Base-by-base conservation (phyloP, 2,113 vertebrate species). In the Steatornis caripensis region DNA sequence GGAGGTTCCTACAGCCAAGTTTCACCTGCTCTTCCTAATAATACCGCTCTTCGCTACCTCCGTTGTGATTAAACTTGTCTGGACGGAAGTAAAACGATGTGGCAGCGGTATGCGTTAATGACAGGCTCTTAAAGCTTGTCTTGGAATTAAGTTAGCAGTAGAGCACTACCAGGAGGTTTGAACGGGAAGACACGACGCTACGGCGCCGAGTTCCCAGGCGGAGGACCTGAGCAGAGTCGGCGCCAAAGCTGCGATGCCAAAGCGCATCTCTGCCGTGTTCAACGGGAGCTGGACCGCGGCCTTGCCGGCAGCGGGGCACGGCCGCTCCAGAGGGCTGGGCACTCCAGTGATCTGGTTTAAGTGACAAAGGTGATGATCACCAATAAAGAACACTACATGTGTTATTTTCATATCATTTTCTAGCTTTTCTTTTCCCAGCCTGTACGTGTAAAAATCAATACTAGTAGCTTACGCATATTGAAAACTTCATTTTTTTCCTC, bases 221-320 rank as follows among this genome's bases (percentile, higher is more conserved):
- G 48, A 49, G 41, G 51, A n/a, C 43, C 6, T 2, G 9, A 2
- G 2, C 32, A 8, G 37, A 15, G 37, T 3, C 9, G 4, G 12
- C 10, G 1, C 10, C 74, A 30, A 39, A 14, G 27, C 23, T 19
- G 2, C 0, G 10, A 21, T 3, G 3, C 18, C 46, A 55, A n/a
- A n/a, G 1, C 16, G 4, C 51, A 32, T 27, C 49, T 64, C 53
- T 39, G 78, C 48, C 9, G 29, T 2, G 10, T n/a, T 16, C 12
- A 3, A 3, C 2, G 7, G 29, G 29, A 61, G 39, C 45, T 4
- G 60, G 45, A 27, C 22, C 32, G 5, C 14, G 21, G 21, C 32
- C 36, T 14, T 18, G 6, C 9, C 26, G 1, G 30, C 43, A 43
- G 68, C 6, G 1, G 21, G 23, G 11, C 48, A 39, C 0, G 8